Conservation (phyloP, 64 coral and sea anemone species). For the Montipora cactus region DNA sequence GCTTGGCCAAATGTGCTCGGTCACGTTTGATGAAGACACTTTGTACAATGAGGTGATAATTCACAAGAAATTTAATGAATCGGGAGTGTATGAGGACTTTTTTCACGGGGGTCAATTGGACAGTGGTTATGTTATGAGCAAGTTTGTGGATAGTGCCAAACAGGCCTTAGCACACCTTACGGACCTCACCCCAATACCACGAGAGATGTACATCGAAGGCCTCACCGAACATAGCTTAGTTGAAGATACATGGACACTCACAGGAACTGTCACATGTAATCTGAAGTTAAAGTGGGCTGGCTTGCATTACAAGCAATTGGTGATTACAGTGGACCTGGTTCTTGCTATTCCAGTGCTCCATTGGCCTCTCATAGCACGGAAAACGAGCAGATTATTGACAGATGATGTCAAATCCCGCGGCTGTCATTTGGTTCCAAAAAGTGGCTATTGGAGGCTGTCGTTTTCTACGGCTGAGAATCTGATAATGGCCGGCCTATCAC, state of each 20-base stretch:
- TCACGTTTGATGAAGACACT: slow-evolving; percentile 9
- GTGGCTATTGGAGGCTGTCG: slow-evolving; percentile 58
- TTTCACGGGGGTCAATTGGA: slow-evolving; percentile 32
- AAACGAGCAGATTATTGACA: background rate
- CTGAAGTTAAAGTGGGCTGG: slow-evolving; percentile 55
- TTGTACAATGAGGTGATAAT: slow-evolving; percentile 8
- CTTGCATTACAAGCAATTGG: slow-evolving; percentile 48
- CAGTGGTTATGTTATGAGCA: slow-evolving; percentile 15
- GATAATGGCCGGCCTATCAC: slow-evolving; percentile 30
- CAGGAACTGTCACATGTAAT: slow-evolving; percentile 60
- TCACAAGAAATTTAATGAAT: background rate
- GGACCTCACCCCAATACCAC: background rate
- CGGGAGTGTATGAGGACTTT: background rate
- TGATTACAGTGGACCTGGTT: slow-evolving; percentile 52
- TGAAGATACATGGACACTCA: slow-evolving; percentile 43
- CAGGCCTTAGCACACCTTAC: background rate
- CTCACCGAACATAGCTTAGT: slow-evolving; percentile 43
- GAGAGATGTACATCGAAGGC: slow-evolving; percentile 33
- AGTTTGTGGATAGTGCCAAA: slow-evolving; percentile 45
- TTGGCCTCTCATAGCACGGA: slow-evolving; percentile 3
- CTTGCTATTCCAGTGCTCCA: slow-evolving; percentile 17
- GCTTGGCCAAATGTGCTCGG: background rate
- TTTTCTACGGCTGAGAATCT: slow-evolving; percentile 40
- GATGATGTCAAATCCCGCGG: slow-evolving; percentile 35
- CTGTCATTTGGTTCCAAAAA: slow-evolving; percentile 52